These are phyloP conservation scores for Microtus richardsoni DNA, from an alignment of 2,113 vertebrate genomes.

Conservation along the genomic window DNA sequence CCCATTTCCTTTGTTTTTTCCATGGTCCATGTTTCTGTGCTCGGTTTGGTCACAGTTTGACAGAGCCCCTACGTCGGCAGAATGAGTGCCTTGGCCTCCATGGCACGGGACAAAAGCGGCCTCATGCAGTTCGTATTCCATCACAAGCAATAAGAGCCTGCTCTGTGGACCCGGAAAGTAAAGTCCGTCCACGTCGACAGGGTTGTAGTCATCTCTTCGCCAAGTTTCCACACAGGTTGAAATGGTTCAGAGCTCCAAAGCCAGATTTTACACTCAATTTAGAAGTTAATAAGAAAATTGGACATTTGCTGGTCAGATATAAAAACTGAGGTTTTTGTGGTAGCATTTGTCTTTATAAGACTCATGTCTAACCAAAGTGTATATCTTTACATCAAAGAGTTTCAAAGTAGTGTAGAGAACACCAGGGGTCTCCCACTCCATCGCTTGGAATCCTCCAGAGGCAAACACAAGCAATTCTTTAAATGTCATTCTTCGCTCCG, in stretches of 20 bases:
- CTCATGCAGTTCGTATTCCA: not conserved
- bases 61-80: slow-evolving; percentile 62
- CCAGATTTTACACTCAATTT: not conserved
- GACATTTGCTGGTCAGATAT: slow-evolving; percentile 16
- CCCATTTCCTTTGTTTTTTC: slow-evolving; percentile 84
- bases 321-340: slow-evolving; percentile 14
- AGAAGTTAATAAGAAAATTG: slow-evolving; percentile 29
- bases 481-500: slow-evolving; percentile 39
- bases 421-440: not conserved
- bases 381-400: not conserved
- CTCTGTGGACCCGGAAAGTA: not conserved
- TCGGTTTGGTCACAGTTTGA: slow-evolving; percentile 66
- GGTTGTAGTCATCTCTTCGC: not conserved
- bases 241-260: not conserved
- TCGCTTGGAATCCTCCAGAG: not conserved
- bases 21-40: slow-evolving; percentile 63
- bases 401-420: not conserved
- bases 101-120: slow-evolving; percentile 14
- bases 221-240: not conserved
- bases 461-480: slow-evolving; percentile 13
- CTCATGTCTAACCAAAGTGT: not conserved
- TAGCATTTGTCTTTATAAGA: slow-evolving; percentile 10
- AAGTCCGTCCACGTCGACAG: not conserved
- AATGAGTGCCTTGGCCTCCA: not conserved
- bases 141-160: not conserved